Percentiles rank a stretch among this genome's conserved stretches.
These are phyloP conservation scores for Cheilosia variabilis DNA, from an alignment of 2,888 invertebrate genomes.

Conservation along the genomic window DNA sequence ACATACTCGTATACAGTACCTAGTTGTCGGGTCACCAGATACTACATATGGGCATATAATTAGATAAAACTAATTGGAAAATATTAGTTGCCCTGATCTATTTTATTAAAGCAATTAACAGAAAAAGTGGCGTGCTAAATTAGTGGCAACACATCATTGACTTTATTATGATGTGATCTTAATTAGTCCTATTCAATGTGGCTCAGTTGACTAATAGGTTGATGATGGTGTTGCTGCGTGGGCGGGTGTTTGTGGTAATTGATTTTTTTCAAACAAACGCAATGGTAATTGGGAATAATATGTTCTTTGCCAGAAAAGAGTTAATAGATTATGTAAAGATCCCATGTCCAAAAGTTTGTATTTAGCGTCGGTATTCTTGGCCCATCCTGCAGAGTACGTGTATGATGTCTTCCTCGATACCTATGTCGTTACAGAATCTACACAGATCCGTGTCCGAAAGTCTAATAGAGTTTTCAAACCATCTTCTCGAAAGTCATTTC, in stretches of 20 bases:
- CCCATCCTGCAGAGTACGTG: too few species aligned
- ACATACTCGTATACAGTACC: neutral
- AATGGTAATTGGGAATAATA: too few species aligned
- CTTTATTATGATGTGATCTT: constrained; percentile 64
- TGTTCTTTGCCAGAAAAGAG: too few species aligned
- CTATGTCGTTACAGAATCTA: too few species aligned
- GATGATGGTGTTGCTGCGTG: neutral
- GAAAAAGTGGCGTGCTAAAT: constrained; percentile 63
- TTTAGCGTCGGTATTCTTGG: too few species aligned
- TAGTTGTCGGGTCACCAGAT: neutral
- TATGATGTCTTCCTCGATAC: too few species aligned
- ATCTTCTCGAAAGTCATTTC: too few species aligned
- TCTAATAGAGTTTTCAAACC: too few species aligned
- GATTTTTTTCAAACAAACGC: neutral
- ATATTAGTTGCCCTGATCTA: constrained; percentile 60
- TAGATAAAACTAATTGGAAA: constrained; percentile 62
- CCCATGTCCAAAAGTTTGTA: too few species aligned
- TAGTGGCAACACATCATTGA: constrained; percentile 64
- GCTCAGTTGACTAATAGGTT: constrained; percentile 25
- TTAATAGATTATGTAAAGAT: too few species aligned
- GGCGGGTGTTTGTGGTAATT: neutral
- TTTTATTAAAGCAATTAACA: constrained; percentile 65
- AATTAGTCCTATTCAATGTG: constrained; percentile 54
- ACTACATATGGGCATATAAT: constrained; percentile 18
- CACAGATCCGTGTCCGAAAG: too few species aligned